Percentiles rank a stretch among this genome's conserved stretches.
Conservation (phyloP, 1,140 invertebrate species). For the Sesamia nonagrioides region DNA sequence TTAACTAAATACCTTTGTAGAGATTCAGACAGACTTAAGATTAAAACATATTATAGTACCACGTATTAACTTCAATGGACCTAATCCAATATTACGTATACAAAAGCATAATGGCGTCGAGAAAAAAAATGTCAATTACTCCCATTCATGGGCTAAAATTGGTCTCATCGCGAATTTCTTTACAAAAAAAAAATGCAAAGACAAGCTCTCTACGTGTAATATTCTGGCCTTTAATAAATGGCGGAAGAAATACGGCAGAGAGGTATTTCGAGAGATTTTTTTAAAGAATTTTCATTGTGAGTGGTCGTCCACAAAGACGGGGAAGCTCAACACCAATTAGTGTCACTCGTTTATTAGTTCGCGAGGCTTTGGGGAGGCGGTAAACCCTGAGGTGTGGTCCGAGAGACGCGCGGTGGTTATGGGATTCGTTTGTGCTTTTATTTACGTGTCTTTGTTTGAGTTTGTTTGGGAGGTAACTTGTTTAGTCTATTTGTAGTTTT, state of each 20-base stretch:
- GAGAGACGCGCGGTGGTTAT: not conserved
- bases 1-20: not conserved
- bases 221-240: constrained; percentile 63
- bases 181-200: constrained; percentile 44
- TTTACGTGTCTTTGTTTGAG: not conserved
- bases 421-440: not conserved
- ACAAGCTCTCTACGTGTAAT: constrained; percentile 52
- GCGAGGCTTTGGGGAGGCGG: constrained; percentile 41
- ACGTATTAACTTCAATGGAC: constrained; percentile 1
- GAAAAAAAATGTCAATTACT: constrained; percentile 50
- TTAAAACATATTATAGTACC: not conserved
- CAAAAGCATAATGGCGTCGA: constrained; percentile 32
- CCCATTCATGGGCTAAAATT: constrained; percentile 38
- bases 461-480: not conserved
- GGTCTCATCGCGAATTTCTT: constrained; percentile 46
- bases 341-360: constrained; percentile 77
- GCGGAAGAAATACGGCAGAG: constrained; percentile 53
- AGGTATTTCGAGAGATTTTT: constrained; percentile 64
- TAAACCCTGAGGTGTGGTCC: constrained; percentile 25
- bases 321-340: constrained; percentile 71
- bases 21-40: not conserved
- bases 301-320: constrained; percentile 56
- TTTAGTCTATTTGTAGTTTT: not conserved
- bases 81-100: constrained; percentile 29
- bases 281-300: constrained; percentile 66